Percentiles rank a stretch among this genome's conserved stretches.
These are phyloP conservation scores for Rhodeus uyekii DNA, from an alignment of 2,797 vertebrate species.

Conservation along the genomic window DNA sequence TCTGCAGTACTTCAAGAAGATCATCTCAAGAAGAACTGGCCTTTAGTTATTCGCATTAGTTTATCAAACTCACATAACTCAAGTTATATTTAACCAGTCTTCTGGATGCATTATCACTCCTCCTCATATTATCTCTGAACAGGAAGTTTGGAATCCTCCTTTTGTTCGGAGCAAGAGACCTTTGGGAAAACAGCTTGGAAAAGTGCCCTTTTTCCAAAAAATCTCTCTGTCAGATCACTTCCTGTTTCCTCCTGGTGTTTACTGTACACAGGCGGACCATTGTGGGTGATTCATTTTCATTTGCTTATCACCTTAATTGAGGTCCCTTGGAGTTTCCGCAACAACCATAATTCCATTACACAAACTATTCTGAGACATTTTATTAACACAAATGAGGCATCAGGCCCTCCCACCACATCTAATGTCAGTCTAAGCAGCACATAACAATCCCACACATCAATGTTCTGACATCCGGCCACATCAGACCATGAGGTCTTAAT, in stretches of 20 bases:
- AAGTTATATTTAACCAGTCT: conserved; percentile 42
- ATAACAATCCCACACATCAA: conserved; percentile 43
- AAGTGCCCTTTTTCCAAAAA: conserved; percentile 25
- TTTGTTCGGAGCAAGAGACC: conserved; percentile 56
- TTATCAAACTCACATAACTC: conserved; percentile 28
- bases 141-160: conserved; percentile 60
- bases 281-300: conserved; percentile 74
- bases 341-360: conserved; percentile 71
- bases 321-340: conserved; percentile 65
- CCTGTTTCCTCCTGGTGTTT: conserved; percentile 72
- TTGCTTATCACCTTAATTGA: conserved; percentile 79
- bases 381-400: conserved; percentile 75
- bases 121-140: conserved; percentile 39
- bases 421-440: conserved; percentile 51
- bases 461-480: conserved; percentile 38
- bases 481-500: conserved; percentile 51
- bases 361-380: conserved; percentile 78
- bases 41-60: conserved; percentile 3
- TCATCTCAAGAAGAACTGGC: background rate
- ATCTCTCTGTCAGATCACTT: conserved; percentile 64
- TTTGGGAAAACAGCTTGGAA: conserved; percentile 29
- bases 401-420: conserved; percentile 50
- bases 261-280: conserved; percentile 65
- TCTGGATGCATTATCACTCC: conserved; percentile 33
- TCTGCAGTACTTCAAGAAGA: background rate